phyloP scores from a whole-genome alignment of 92 coral and sea anemone genomes.

The Hydrozoanthus gracilis region DNA sequence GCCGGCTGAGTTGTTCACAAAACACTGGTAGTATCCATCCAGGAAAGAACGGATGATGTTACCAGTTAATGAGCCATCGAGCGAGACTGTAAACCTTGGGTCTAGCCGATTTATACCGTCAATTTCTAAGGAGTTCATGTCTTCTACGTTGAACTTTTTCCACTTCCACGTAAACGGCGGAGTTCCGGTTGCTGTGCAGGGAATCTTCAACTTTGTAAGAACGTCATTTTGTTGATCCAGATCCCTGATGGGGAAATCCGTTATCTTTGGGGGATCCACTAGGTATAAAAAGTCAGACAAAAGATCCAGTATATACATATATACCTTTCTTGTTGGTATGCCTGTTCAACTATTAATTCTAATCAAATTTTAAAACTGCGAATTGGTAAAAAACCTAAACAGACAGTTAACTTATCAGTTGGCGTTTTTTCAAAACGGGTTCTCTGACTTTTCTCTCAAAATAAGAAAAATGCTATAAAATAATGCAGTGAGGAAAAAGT shows the following conservation, averaged over 20 bases:
- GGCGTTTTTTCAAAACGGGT: too few species aligned
- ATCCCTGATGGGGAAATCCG: constrained; percentile 7
- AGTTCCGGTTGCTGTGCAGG: constrained; percentile 28
- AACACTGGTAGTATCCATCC: constrained; percentile 33
- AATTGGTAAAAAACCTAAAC: too few species aligned
- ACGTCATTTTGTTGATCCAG: not conserved
- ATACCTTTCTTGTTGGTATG: too few species aligned
- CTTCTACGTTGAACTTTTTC: constrained; percentile 12
- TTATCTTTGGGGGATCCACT: constrained; percentile 33
- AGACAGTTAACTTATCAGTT: too few species aligned
- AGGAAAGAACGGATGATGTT: not conserved
- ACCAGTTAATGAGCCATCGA: not conserved
- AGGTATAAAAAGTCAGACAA: too few species aligned
- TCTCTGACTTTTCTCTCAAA: too few species aligned
- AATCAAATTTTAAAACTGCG: too few species aligned
- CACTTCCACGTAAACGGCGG: constrained; percentile 37
- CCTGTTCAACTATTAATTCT: too few species aligned
- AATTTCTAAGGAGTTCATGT: not conserved
- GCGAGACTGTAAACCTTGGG: not conserved
- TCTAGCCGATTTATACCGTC: not conserved
- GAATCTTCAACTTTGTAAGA: not conserved
- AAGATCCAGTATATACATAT: too few species aligned
- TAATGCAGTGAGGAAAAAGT: too few species aligned
- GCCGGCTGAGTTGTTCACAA: constrained; percentile 26
- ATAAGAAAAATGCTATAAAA: too few species aligned